These are phyloP conservation scores for Ormyrus labotus DNA, from an alignment of 2,888 invertebrate species.

Conservation along the genomic window DNA sequence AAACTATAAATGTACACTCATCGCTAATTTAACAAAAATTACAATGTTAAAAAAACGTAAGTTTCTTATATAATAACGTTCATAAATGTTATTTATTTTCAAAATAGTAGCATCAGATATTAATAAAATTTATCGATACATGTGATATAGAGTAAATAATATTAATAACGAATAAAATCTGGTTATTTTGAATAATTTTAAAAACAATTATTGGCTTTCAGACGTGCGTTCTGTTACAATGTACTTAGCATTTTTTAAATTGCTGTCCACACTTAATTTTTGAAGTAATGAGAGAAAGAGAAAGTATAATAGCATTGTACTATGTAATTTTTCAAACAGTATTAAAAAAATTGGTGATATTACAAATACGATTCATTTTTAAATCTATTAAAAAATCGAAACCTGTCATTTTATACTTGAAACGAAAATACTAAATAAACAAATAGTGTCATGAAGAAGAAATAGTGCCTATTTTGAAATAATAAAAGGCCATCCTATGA, in stretches of 20 bases:
- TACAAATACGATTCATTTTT: slow-evolving; percentile 27
- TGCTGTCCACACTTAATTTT: slow-evolving; percentile 10
- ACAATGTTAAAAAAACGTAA: not conserved
- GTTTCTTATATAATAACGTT: slow-evolving; percentile 10
- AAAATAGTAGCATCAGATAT: not conserved
- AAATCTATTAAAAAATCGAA: slow-evolving; percentile 31
- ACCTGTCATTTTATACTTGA: slow-evolving; percentile 36
- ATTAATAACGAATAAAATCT: not conserved
- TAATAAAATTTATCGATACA: not conserved
- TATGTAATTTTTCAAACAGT: slow-evolving; percentile 48
- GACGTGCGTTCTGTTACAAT: slow-evolving; percentile 5
- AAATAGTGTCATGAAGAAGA: slow-evolving; percentile 8
- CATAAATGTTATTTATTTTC: not conserved
- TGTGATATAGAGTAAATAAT: slow-evolving; percentile 22
- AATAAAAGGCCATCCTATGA: slow-evolving; percentile 7
- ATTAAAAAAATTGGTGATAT: slow-evolving; percentile 55
- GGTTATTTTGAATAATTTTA: not conserved
- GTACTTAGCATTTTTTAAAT: slow-evolving; percentile 37
- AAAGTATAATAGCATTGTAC: slow-evolving; percentile 25
- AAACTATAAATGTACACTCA: too few relatives aligned
- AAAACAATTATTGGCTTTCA: slow-evolving; percentile 15
- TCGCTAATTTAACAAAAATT: too few relatives aligned
- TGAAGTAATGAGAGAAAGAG: slow-evolving; percentile 12
- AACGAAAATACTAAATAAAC: slow-evolving; percentile 42
- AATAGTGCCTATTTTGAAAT: slow-evolving; percentile 48